phyloP scores from a whole-genome alignment of 2,797 vertebrate species.

The Pitangus sulphuratus region DNA sequence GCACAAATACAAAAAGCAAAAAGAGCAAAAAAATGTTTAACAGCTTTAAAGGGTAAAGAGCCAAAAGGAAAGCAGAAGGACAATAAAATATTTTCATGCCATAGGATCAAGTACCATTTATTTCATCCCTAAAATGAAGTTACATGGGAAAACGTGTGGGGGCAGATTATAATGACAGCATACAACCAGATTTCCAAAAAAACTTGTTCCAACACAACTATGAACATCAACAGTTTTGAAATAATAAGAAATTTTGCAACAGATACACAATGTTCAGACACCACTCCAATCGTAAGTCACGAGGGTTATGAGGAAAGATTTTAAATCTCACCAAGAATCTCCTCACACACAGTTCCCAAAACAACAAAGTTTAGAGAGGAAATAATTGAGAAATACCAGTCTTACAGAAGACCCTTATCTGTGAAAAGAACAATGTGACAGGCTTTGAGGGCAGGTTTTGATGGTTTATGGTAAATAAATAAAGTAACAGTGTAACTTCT shows the following conservation, averaged over 20 bases:
- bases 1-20: background rate
- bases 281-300: background rate
- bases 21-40: background rate
- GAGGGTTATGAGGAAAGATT: background rate
- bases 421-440: background rate
- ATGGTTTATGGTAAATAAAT: background rate
- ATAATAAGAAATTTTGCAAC: background rate
- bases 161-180: background rate
- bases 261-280: background rate
- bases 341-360: background rate
- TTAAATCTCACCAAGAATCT: background rate
- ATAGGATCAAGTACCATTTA: background rate
- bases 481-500: background rate
- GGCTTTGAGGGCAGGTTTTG: background rate
- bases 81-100: background rate
- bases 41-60: background rate
- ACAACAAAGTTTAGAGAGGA: background rate
- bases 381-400: no score
- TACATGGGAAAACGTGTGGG: background rate
- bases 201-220: background rate
- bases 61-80: background rate
- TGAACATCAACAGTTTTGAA: background rate
- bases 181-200: background rate
- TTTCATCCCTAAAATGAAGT: background rate
- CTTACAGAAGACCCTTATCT: background rate